Base-by-base conservation (phyloP, 2,888 invertebrate species). In the Netelia fuscicornis region DNA sequence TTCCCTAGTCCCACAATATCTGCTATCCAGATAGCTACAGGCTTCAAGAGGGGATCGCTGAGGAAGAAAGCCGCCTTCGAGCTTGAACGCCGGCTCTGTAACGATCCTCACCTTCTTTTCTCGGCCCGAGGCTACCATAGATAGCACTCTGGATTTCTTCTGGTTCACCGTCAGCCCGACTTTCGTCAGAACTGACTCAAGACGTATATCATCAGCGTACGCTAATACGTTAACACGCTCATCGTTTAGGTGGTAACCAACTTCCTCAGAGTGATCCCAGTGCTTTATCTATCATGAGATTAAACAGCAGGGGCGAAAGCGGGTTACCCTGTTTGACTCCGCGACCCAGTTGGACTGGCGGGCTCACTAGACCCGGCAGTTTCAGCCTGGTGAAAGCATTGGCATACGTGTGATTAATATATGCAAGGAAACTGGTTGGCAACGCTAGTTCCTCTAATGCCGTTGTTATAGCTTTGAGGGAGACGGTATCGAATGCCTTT, bases 261-360 rank as follows among this genome's bases (percentile, higher is more conserved):
- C 9, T 1, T 6, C 5, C 10, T 20, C 17, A 17, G 17, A 17
- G 17, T 17, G 17, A 17, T 17, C 17, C 17, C 17, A 17, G 17
- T 17, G 17, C 9, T 5, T n/a, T 11, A 48, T 68, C 68, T 13
- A 68, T 13, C 1, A 68, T n/a, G 9, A 25, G 17, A 23, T 68
- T 68, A 13, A 68, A 54, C 2, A 68, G 23, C 54, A 48, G 9
- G 2, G 68, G 68, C 23, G 68, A 68, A 9, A 68, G 23, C 1
- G 68, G 68, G 6, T 68, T 54, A 3, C 68, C 68, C 11, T 68
- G 68, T 52, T 25, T 52, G 6, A 54, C 68, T 1, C 68, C 54
- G 6, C 44, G 10, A 1, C 11, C 13, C 2, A 30, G 52, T 9
- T 11, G 2, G 52, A 52, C 2, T 2, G 52, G 52, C 9, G 10